These are phyloP conservation scores for Ctenochaetus hawaiiensis DNA, from an alignment of 2,797 vertebrate genomes.

Conservation along the genomic window DNA sequence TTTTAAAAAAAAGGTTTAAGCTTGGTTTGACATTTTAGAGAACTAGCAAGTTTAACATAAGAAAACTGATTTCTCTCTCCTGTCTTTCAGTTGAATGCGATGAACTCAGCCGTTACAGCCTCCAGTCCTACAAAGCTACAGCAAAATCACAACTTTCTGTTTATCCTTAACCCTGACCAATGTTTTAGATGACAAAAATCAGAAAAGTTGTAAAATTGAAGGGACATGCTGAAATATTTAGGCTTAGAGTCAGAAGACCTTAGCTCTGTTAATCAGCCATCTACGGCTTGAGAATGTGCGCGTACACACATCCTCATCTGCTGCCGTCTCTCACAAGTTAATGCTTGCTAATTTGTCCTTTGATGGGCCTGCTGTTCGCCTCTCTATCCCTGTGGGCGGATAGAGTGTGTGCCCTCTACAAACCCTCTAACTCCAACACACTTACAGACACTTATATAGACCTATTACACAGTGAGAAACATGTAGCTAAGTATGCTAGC, in stretches of 20 bases:
- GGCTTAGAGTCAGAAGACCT: conserved; percentile 33
- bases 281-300: conserved; percentile 36
- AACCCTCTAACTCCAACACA: conserved; percentile 50
- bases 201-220: conserved; percentile 25
- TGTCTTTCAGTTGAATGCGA: neutral
- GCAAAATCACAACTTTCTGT: conserved; percentile 17
- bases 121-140: neutral
- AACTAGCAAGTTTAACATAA: neutral
- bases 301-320: conserved; percentile 64
- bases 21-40: conserved; percentile 2
- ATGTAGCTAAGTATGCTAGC: conserved; percentile 44
- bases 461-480: conserved; percentile 44
- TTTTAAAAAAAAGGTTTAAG: neutral
- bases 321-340: conserved; percentile 73
- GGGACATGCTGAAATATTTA: conserved; percentile 21
- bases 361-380: conserved; percentile 74
- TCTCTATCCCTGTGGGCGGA: conserved; percentile 61
- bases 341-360: conserved; percentile 82
- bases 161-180: neutral
- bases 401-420: conserved; percentile 49
- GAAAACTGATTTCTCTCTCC: neutral
- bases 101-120: neutral
- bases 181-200: conserved; percentile 36
- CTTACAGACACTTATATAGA: conserved; percentile 22
- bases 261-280: conserved; percentile 45